These are phyloP conservation scores for Brachionus sp. DNA, from an alignment of 1,140 invertebrate species.

Conservation along the genomic window DNA sequence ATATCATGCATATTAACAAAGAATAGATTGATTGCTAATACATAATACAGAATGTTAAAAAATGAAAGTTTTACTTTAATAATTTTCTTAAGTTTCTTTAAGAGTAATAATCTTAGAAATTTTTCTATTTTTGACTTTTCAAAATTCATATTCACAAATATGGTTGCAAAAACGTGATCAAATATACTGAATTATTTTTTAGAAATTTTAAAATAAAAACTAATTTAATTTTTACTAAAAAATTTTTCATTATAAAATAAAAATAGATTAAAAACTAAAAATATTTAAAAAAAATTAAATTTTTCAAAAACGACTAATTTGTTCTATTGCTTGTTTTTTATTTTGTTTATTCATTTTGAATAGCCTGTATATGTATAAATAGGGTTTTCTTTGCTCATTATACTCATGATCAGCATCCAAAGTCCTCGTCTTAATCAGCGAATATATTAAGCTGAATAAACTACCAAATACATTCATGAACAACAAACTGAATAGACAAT, in stretches of 20 bases:
- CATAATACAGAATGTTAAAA: no score
- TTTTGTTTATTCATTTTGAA: conserved; percentile 14
- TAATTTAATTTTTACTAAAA: background rate
- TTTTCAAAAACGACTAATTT: background rate
- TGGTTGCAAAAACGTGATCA: no score
- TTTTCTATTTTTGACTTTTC: no score
- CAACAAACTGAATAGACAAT: conserved; percentile 22
- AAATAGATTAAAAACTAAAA: no score
- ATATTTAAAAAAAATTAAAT: background rate
- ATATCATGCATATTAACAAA: no score
- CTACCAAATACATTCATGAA: background rate
- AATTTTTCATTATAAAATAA: background rate
- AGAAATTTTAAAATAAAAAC: no score
- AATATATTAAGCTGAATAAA: conserved; percentile 27
- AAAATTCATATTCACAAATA: no score
- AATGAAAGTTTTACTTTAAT: no score
- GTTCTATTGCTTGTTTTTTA: background rate
- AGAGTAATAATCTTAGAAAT: no score
- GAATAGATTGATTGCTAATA: no score
- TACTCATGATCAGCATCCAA: background rate
- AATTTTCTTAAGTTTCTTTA: no score
- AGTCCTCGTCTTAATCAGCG: background rate
- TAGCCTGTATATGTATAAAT: background rate
- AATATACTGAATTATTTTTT: no score
- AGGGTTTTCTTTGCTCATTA: background rate